A percentile compares a stretch with the other conserved stretches of the same genome.
Evolutionary conservation across 1,140 invertebrate genomes (phyloP).

Genomic region (Bilobella aurantiaca): DNA sequence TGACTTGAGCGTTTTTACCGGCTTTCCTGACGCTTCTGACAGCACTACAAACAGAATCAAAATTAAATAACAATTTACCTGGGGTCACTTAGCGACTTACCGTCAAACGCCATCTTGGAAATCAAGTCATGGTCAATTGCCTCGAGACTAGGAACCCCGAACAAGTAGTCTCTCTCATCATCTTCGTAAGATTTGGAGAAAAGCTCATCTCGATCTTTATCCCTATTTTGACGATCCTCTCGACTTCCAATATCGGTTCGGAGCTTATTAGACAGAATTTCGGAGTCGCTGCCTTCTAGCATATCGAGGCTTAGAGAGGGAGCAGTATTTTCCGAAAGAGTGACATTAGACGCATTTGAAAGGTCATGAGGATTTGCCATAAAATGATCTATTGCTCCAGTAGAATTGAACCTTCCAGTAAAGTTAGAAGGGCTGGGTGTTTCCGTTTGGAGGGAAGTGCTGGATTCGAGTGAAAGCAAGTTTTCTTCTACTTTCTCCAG

Average conservation of each 20-base stretch:
- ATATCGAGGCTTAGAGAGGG: background rate
- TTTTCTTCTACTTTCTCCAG: background rate
- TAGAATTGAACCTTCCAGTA: too few relatives aligned
- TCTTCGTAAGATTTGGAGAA: constrained; percentile 19
- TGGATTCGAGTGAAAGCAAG: too few relatives aligned
- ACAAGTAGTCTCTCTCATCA: constrained; percentile 21
- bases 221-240: constrained; percentile 30
- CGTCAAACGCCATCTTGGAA: constrained; percentile 17
- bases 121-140: background rate
- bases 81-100: constrained; percentile 1
- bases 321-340: background rate
- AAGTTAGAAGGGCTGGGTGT: too few relatives aligned
- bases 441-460: too few relatives aligned
- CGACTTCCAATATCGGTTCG: constrained; percentile 26
- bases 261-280: background rate
- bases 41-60: too few relatives aligned
- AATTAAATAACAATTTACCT: too few relatives aligned
- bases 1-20: background rate
- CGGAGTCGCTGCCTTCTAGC: background rate
- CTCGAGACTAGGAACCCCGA: background rate
- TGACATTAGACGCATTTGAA: background rate
- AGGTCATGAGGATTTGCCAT: too few relatives aligned
- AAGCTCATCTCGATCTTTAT: constrained; percentile 15
- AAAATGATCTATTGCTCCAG: too few relatives aligned
- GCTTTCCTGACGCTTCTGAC: too few relatives aligned